Conservation (phyloP, 2,797 vertebrate genomes). For the Loris lydekkerianus region DNA sequence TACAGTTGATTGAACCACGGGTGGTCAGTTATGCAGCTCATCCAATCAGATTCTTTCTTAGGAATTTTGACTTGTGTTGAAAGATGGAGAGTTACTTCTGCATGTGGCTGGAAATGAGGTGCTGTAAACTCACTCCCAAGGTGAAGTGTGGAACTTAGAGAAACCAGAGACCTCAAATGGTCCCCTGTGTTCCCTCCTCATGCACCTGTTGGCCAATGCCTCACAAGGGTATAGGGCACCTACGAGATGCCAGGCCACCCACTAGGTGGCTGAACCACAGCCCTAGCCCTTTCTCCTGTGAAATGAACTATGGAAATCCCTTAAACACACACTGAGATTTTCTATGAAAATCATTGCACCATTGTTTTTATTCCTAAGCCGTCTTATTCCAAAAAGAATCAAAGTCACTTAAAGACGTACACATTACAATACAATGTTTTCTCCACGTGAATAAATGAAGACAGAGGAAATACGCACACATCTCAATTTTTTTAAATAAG, state of each 20-base stretch:
- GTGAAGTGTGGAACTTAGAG: neutral
- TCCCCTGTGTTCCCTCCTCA: neutral
- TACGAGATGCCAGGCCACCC: neutral
- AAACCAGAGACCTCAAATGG: neutral
- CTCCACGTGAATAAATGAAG: neutral
- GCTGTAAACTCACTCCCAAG: neutral
- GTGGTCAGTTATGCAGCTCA: neutral
- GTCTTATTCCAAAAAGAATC: conserved; percentile 51
- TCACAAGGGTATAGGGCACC: neutral
- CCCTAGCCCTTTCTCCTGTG: neutral
- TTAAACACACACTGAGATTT: neutral
- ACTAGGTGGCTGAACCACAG: neutral
- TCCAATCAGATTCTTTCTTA: neutral
- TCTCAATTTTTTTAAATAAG: neutral
- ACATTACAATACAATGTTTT: neutral
- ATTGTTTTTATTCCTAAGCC: conserved; percentile 6
- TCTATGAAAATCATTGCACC: neutral
- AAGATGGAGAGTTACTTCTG: neutral
- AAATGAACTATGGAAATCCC: neutral
- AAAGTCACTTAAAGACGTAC: conserved; percentile 29
- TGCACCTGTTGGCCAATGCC: neutral
- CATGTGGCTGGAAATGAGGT: neutral
- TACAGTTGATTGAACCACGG: neutral
- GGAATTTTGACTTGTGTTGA: neutral
- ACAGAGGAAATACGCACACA: neutral